Base-by-base conservation (phyloP, 2,113 vertebrate species). In the Microcebus ravelobensis region DNA sequence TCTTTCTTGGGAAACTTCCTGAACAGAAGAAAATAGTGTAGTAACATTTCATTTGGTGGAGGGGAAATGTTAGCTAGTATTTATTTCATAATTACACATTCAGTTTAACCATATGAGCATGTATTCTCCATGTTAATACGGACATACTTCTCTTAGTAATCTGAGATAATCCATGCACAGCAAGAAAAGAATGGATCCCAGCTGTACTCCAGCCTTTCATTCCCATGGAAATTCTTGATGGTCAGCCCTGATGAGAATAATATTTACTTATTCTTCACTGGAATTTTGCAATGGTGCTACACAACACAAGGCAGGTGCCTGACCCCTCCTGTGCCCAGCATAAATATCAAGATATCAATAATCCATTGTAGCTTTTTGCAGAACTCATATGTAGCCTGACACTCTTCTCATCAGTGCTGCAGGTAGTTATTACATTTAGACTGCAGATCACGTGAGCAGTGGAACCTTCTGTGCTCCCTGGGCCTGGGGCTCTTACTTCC, bases 21-120 rank as follows among this genome's bases (percentile, higher is more conserved):
- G 9, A 96, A 90, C 29, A 48, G 50, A 87, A 96, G 57, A 87
- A 93, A 96, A 83, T 20, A 83, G 97, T 68, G 90, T 61, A 87
- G n/a, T 18, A 83, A 86, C 63, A 82, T 65, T 95, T 81, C 39
- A 68, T 87, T 65, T 48, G 10, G 29, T 83, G 31, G 18, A 45
- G 15, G 34, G 87, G 48, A 57, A 89, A 61, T 52, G 8, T 74
- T 21, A 86, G 36, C 48, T 77, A 18, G 31, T 50, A 85, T 76
- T 94, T 80, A 63, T 71, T 74, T 73, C 57, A 45, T 87, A 93
- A 85, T 81, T 73, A 68, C 34, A 80, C 67, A 74, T 73, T 71
- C n/a, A 14, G 8, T 34, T 67, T 80, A 95, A 76, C 34, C 20
- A 7, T 20, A 50, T 9, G 68, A 87, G n/a, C 20, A 52, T 3